Percentiles rank a stretch among this genome's conserved stretches.
Conservation (phyloP, 2,113 vertebrate genomes). For the Chlorodrepanis virens region DNA sequence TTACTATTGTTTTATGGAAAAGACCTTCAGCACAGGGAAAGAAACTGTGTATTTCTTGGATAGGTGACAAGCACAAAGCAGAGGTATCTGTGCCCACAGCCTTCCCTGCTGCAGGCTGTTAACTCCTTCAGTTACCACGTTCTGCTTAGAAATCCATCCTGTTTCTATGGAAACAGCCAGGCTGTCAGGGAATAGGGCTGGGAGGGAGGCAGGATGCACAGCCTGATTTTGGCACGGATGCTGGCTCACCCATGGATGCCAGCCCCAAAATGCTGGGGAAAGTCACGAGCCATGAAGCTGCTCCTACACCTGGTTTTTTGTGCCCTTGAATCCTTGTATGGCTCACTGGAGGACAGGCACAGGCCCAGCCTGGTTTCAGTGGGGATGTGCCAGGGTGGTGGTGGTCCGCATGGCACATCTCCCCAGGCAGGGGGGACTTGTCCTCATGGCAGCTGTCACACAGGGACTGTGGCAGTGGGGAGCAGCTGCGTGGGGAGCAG, state of each 20-base stretch:
- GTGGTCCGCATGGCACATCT: neutral
- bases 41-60: neutral
- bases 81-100: neutral
- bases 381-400: neutral
- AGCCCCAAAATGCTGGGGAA: neutral
- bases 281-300: rapidly evolving
- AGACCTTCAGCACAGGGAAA: neutral
- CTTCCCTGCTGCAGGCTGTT: neutral
- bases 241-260: neutral
- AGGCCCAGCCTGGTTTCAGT: neutral
- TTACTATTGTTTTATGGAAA: neutral
- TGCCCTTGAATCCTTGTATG: neutral
- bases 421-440: neutral
- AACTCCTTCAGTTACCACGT: neutral
- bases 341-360: neutral
- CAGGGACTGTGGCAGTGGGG: neutral
- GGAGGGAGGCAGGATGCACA: neutral
- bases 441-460: neutral
- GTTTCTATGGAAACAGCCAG: slow-evolving; percentile 43
- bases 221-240: neutral
- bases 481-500: neutral
- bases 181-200: neutral
- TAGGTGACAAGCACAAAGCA: neutral
- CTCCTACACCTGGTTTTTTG: neutral
- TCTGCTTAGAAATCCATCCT: neutral